Evolutionary conservation across 2,797 vertebrate species (phyloP), one percentile per base, ranked within the genome.

Genomic region (Aplochiton taeniatus): DNA sequence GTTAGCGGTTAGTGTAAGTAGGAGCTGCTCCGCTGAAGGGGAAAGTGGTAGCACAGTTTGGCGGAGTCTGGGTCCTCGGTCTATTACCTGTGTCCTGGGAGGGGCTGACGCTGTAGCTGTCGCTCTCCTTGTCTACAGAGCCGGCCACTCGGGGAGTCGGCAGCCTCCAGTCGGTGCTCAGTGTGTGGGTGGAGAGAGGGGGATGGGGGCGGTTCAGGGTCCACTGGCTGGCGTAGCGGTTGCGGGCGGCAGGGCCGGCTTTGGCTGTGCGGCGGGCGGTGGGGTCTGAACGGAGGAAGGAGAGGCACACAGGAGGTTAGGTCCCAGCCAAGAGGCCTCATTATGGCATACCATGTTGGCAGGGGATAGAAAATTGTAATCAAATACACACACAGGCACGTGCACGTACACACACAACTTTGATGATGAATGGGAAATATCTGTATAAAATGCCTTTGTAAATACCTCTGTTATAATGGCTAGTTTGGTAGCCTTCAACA

Each of bases 51-150:
- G n/a, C 31, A 31, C 31, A 31, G 31, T n/a, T n/a, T n/a, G n/a
- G n/a, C n/a, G n/a, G n/a, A n/a, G 31, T 31, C 31, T 31, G 31
- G 31, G 31, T 31, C 31, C 31, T 31, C 31, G 2, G 31, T 31
- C 31, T 31, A 6, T 49, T 88, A 95, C 97, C 97, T 92, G 97
- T 98, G 88, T 99, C 97, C 86, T 99, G 97, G 0, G 97, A 99
- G 49, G 97, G 97, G 88, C 97, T 99, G 88, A 98, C 96, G 0
- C 97, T 99, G 93, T 99, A 99, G 85, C 96, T 99, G 88, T 99
- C 97, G 0, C 97, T 98, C 73, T 99, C 97, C 82, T 98, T 98
- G 91, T 99, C 97, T 50, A 97, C 95, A 0, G 96, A 98, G 1
- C 97, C 97, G 0, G 95, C 85, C 0, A 95, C 96, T 69, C 96